Percentiles rank a stretch among this genome's conserved stretches.
These are phyloP conservation scores for Psammodynastes pulverulentus DNA, from an alignment of 2,113 vertebrate species.

Conservation along the genomic window DNA sequence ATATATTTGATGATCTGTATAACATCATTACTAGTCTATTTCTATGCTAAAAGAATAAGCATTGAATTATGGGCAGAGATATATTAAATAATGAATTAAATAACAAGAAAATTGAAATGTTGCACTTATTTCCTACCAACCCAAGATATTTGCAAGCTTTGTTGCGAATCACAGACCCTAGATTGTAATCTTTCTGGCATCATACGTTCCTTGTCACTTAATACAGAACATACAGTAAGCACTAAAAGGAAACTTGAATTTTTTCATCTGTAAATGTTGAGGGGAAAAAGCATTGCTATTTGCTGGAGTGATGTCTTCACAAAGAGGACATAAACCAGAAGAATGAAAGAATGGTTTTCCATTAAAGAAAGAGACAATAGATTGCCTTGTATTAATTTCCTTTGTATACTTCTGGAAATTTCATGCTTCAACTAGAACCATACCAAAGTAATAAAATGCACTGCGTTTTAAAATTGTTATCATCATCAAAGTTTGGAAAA, in stretches of 20 bases:
- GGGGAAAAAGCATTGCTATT: background rate
- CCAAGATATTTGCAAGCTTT: background rate
- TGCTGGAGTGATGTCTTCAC: conserved; percentile 21
- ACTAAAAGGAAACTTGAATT: conserved; percentile 26
- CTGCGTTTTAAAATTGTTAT: conserved; percentile 22
- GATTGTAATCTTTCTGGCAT: conserved; percentile 17
- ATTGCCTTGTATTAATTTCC: conserved; percentile 18
- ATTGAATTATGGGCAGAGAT: background rate
- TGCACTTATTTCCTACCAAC: background rate
- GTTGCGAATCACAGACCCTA: background rate
- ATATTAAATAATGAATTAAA: background rate
- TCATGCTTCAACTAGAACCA: conserved; percentile 23
- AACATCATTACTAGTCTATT: background rate
- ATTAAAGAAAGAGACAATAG: conserved; percentile 38
- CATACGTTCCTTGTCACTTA: background rate
- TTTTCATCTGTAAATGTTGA: conserved; percentile 20
- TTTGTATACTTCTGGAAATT: conserved; percentile 11
- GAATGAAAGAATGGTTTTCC: conserved; percentile 26
- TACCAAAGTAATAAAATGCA: conserved; percentile 29
- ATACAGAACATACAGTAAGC: background rate
- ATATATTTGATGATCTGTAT: background rate
- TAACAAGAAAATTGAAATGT: conserved; percentile 9
- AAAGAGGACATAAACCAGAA: conserved; percentile 33
- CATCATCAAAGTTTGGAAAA: conserved; percentile 27
- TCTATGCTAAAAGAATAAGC: background rate